Evolutionary conservation across 2,888 invertebrate genomes (phyloP).

Genomic region (Erebia ligea): DNA sequence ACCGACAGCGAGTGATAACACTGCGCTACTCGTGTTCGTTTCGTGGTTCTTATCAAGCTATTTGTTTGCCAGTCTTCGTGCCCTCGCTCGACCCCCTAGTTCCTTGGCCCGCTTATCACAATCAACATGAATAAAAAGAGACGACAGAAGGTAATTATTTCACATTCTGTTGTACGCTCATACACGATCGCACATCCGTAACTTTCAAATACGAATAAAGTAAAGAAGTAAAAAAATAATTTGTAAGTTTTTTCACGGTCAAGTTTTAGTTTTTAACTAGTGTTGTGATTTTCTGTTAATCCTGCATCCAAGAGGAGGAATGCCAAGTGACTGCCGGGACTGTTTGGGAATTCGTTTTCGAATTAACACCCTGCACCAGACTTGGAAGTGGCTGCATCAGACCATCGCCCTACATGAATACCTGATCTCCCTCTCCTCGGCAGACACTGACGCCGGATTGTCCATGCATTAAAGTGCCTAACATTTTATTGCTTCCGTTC

Average conservation of each 20-base stretch:
- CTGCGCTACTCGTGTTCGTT: slow-evolving; percentile 69
- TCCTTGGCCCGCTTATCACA: slow-evolving; percentile 75
- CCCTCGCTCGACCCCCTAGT: slow-evolving; percentile 79
- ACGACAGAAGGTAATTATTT: slow-evolving; percentile 69
- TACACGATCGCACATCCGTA: slow-evolving; percentile 45
- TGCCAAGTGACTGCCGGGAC: slow-evolving; percentile 89
- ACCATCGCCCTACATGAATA: slow-evolving; percentile 94
- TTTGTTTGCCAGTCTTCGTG: slow-evolving; percentile 75
- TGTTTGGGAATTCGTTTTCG: slow-evolving; percentile 95
- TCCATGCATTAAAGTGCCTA: slow-evolving; percentile 59
- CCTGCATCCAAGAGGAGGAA: slow-evolving; percentile 82
- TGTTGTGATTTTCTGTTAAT: slow-evolving; percentile 71
- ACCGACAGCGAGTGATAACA: slow-evolving; percentile 54
- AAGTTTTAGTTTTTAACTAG: slow-evolving; percentile 53
- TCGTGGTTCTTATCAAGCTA: slow-evolving; percentile 78
- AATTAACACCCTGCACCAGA: slow-evolving; percentile 94
- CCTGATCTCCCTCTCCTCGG: slow-evolving; percentile 90
- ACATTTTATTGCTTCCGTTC: slow-evolving; percentile 53
- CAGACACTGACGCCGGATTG: slow-evolving; percentile 85
- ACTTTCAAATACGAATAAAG: slow-evolving; percentile 34
- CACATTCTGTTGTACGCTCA: slow-evolving; percentile 62
- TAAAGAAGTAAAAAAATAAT: slow-evolving; percentile 29
- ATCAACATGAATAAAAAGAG: slow-evolving; percentile 76
- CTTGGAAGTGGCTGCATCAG: slow-evolving; percentile 97
- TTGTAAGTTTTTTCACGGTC: slow-evolving; percentile 44